A percentile compares a stretch with the other conserved stretches of the same genome.
phyloP scores from a whole-genome alignment of 1,140 invertebrate genomes.

The Microplitis demolitor region DNA sequence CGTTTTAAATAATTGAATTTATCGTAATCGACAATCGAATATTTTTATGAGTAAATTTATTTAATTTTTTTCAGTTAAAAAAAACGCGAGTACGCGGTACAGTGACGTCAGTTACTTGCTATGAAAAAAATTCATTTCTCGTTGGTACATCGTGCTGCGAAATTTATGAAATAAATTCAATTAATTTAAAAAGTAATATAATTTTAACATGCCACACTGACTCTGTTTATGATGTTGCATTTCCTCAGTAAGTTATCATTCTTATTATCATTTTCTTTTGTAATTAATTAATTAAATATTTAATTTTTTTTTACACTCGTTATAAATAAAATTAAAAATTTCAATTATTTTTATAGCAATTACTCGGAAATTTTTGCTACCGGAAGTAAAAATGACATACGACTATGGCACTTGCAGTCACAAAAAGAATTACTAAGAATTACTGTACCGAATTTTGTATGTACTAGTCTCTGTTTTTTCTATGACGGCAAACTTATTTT shows the following conservation, averaged over 20 bases:
- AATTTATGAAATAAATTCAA: slow-evolving; percentile 79
- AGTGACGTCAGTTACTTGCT: slow-evolving; percentile 70
- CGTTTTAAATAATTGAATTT: not conserved
- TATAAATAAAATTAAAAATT: not conserved
- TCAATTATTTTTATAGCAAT: slow-evolving; percentile 59
- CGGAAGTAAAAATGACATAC: slow-evolving; percentile 79
- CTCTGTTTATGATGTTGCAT: slow-evolving; percentile 80
- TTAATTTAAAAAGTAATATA: slow-evolving; percentile 71
- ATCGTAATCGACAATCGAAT: not conserved
- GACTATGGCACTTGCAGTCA: slow-evolving; percentile 79
- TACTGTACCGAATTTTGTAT: slow-evolving; percentile 83
- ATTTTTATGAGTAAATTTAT: not conserved
- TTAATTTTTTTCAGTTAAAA: slow-evolving; percentile 53
- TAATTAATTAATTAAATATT: not conserved
- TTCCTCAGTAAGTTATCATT: slow-evolving; percentile 74
- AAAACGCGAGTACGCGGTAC: slow-evolving; percentile 65
- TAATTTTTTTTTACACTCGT: not conserved
- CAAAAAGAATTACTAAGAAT: slow-evolving; percentile 83
- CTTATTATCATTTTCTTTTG: not conserved
- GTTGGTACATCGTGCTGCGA: slow-evolving; percentile 80
- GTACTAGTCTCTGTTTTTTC: slow-evolving; percentile 77
- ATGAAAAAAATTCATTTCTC: slow-evolving; percentile 65
- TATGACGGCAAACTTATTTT: slow-evolving; percentile 80
- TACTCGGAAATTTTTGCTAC: slow-evolving; percentile 86
- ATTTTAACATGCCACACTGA: slow-evolving; percentile 81